Evolutionary conservation across 2,113 vertebrate species (phyloP).

Genomic region (Perca flavescens): DNA sequence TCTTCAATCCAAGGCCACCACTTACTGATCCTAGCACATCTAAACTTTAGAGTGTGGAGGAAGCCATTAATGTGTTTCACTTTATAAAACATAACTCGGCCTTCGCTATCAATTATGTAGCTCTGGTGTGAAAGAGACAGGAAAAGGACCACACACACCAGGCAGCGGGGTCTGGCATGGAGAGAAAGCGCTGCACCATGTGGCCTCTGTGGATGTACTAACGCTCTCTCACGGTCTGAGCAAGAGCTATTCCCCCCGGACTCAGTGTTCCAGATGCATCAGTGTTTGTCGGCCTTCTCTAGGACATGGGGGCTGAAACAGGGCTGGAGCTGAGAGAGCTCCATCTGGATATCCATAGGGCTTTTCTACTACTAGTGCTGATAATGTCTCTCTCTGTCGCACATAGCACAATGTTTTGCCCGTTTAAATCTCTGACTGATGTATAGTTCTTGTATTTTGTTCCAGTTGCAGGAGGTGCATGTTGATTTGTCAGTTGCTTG

Average conservation of each 20-base stretch:
- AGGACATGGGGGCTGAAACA: constrained; percentile 70
- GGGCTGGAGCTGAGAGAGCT: constrained; percentile 61
- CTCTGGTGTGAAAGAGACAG: constrained; percentile 57
- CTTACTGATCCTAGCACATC: constrained; percentile 53
- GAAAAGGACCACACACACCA: constrained; percentile 61
- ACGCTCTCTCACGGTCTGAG: constrained; percentile 71
- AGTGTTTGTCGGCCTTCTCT: constrained; percentile 67
- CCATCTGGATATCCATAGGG: constrained; percentile 71
- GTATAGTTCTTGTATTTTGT: neutral
- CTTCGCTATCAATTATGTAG: constrained; percentile 78
- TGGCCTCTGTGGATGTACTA: constrained; percentile 71
- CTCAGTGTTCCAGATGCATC: constrained; percentile 78
- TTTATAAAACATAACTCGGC: constrained; percentile 74
- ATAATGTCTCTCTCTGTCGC: constrained; percentile 42
- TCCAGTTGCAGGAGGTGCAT: neutral
- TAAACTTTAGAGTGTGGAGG: constrained; percentile 50
- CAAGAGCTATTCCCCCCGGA: constrained; percentile 75
- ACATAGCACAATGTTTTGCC: constrained; percentile 23
- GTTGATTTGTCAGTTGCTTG: neutral
- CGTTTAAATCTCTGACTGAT: constrained; percentile 34
- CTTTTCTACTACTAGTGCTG: constrained; percentile 46
- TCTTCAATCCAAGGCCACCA: constrained; percentile 48
- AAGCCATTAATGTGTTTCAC: constrained; percentile 67
- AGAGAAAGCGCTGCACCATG: constrained; percentile 61
- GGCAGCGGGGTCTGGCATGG: constrained; percentile 39